Evolutionary conservation across 2,888 invertebrate genomes (phyloP).

Genomic region (Zaprionus obscuricornis): DNA sequence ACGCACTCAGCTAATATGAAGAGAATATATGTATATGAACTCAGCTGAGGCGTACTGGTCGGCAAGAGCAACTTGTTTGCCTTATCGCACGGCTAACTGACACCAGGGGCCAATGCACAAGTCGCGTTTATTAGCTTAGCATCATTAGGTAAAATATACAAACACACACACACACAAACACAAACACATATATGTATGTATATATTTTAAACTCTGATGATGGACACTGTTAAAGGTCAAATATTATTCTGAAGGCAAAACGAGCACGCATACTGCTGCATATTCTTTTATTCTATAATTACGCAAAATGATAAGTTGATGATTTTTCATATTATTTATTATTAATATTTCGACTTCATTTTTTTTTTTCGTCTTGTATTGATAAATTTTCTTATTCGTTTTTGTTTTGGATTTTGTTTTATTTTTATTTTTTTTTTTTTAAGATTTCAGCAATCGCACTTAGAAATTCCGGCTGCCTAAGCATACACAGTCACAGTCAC

Average conservation of each 20-base stretch:
- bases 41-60: constrained; percentile 18
- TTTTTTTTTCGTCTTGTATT: too few species aligned
- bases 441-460: constrained; percentile 31
- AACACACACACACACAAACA: constrained; percentile 16
- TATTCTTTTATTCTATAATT: too few species aligned
- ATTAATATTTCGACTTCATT: too few species aligned
- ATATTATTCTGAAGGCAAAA: constrained; percentile 46
- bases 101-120: constrained; percentile 57
- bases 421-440: not conserved
- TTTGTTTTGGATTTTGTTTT: constrained; percentile 27
- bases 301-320: too few species aligned
- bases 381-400: too few species aligned
- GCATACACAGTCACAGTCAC: constrained; percentile 13
- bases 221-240: constrained; percentile 60
- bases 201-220: too few species aligned
- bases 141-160: constrained; percentile 44
- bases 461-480: constrained; percentile 41
- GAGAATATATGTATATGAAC: too few species aligned
- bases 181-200: too few species aligned
- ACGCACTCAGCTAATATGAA: too few species aligned
- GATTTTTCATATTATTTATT: too few species aligned
- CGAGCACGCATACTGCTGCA: not conserved
- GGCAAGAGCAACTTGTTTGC: constrained; percentile 62
- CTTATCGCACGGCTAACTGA: constrained; percentile 66
- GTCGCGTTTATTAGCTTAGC: constrained; percentile 30